Percentiles rank a stretch among this genome's conserved stretches.
phyloP scores from a whole-genome alignment of 64 coral and sea anemone genomes.

The Pachyseris speciosa region DNA sequence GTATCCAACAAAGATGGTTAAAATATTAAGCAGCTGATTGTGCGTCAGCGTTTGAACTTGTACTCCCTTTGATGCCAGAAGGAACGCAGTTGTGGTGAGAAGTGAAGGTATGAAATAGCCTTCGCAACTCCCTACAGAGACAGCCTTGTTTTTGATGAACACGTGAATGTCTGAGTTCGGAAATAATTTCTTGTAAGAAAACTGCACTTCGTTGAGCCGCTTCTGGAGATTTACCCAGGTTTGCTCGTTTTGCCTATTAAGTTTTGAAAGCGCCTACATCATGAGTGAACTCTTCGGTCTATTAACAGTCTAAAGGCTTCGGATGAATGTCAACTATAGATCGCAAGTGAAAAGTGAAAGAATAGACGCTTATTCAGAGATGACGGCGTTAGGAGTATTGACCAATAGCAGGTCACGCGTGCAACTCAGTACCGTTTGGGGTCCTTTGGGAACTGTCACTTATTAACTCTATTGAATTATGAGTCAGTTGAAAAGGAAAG shows the following conservation, averaged over 20 bases:
- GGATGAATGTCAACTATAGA: neutral
- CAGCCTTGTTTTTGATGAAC: neutral
- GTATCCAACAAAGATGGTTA: conserved; percentile 14
- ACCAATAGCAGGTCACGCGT: neutral
- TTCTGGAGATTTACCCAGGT: neutral
- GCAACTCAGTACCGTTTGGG: neutral
- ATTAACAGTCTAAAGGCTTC: too few species aligned
- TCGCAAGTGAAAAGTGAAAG: neutral
- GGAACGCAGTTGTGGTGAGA: neutral
- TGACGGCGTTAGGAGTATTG: neutral
- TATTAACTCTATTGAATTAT: conserved; percentile 47
- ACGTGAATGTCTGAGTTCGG: neutral
- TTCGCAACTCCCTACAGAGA: neutral
- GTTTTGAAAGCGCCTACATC: neutral
- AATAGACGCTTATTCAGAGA: neutral
- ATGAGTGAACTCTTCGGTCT: neutral
- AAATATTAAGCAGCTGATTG: neutral
- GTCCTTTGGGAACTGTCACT: neutral
- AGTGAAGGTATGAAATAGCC: conserved; percentile 12
- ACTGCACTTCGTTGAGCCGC: neutral
- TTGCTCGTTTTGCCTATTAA: too few species aligned
- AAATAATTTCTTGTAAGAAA: neutral
- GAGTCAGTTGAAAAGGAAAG: conserved; percentile 40
- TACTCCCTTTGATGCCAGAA: neutral
- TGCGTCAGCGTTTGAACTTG: neutral